Evolutionary conservation across 2,113 vertebrate genomes (phyloP).

Genomic region (Lynx canadensis): DNA sequence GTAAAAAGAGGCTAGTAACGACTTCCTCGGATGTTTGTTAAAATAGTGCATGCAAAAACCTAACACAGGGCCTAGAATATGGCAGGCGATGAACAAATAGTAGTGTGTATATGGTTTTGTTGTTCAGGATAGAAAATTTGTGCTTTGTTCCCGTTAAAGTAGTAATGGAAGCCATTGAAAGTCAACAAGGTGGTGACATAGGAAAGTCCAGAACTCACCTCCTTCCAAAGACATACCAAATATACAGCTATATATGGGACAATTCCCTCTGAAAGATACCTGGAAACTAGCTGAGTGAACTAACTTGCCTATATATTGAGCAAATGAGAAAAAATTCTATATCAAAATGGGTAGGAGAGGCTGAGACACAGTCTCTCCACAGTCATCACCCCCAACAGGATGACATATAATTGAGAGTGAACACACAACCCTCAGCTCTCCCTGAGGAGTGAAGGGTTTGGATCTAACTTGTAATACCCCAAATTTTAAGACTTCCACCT

Average conservation of each 20-base stretch:
- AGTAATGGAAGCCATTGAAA: background rate
- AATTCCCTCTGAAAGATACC: background rate
- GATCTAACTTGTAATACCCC: background rate
- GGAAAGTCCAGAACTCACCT: background rate
- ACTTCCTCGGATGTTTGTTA: background rate
- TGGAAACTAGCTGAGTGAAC: background rate
- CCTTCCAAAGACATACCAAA: background rate
- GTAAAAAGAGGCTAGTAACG: background rate
- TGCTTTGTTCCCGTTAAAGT: background rate
- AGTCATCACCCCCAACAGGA: background rate
- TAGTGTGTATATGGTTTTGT: background rate
- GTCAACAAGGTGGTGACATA: background rate
- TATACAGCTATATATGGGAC: background rate
- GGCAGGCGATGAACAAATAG: background rate
- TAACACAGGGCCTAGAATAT: background rate
- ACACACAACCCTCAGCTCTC: background rate
- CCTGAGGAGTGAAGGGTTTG: background rate
- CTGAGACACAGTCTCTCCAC: background rate
- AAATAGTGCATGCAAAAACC: background rate
- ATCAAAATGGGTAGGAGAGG: background rate
- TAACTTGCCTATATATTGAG: background rate
- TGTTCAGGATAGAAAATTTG: background rate
- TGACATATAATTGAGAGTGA: background rate
- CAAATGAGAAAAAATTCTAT: background rate
- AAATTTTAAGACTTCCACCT: background rate